Conservation (phyloP, 2,888 invertebrate genomes). For the Theodoxus fluviatilis region DNA sequence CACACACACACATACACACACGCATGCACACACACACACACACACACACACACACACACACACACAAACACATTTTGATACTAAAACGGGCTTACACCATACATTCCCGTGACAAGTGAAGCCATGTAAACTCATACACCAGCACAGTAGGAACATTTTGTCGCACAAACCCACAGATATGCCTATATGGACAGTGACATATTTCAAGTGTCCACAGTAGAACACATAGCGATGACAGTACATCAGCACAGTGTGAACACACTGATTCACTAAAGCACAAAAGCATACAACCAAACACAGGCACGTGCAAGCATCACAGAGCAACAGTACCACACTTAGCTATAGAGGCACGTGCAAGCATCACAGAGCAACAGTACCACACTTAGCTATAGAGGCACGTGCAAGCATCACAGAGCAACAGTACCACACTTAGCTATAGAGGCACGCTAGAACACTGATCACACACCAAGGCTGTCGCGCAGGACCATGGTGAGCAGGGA, state of each 20-base stretch:
- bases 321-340: neutral
- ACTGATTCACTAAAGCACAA: too few species aligned
- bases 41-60: conserved; percentile 11
- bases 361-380: neutral
- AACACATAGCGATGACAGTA: too few species aligned
- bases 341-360: neutral
- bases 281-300: neutral
- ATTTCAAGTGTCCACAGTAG: too few species aligned
- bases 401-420: neutral
- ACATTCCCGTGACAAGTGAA: too few species aligned
- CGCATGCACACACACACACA: neutral
- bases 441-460: neutral
- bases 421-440: neutral
- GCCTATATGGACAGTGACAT: too few species aligned
- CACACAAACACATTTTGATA: neutral
- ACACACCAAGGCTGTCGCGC: conserved; percentile 59
- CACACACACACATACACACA: too few species aligned
- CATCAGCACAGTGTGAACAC: too few species aligned
- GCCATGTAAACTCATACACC: too few species aligned
- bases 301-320: neutral
- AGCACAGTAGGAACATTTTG: too few species aligned
- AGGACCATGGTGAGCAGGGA: conserved; percentile 62
- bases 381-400: neutral
- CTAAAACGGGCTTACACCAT: too few species aligned
- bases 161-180: too few species aligned